Base-by-base conservation (phyloP, 30 jellyfish, hydroid and myxozoan genomes). In the Aurelia coerulea region DNA sequence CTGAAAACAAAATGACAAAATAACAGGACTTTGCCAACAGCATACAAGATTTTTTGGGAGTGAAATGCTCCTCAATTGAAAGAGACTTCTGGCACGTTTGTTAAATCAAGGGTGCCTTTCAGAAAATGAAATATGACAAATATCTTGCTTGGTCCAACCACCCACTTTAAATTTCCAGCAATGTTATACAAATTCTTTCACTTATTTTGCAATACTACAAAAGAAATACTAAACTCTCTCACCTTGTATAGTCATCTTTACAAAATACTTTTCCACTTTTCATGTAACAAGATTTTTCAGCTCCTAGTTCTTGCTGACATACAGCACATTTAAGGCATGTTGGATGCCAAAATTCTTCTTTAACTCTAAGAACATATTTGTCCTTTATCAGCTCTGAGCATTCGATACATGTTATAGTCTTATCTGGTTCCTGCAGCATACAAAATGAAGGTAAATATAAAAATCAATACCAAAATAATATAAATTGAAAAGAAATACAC, bases 221-320 rank as follows among this genome's bases (percentile, higher is more conserved):
- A 46, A 9, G 56, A 46, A 46, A 46, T 46, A 46, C 15, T 0
- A 46, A 46, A 5, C 15, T 46, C n/a, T 2, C 56, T 16, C 70
- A 83, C 92, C 92, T 83, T 83, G 85, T 68, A 46, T 83, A 83
- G 81, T 83, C 92, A 17, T 83, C 92, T 83, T 83, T 83, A 73
- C 92, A 83, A 62, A 83, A 69, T 19, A 83, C 85, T 72, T 83
- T 83, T 14, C 92, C 86, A 53, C 75, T 86, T 49, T 83, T 83
- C 92, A 83, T 83, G 59, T 83, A 83, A 56, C 92, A 83, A 29
- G 86, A 72, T 52, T 60, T 56, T 17, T 83, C 75, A 11, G 80
- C 35, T 7, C 86, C 92, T 33, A 83, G 35, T 68, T 83, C 92
- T 18, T 69, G 85, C 18, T 83, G 85, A 58, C 92, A 83, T 17